Conservation (phyloP, 64 coral and sea anemone genomes). For the Stylophora pistillata region DNA sequence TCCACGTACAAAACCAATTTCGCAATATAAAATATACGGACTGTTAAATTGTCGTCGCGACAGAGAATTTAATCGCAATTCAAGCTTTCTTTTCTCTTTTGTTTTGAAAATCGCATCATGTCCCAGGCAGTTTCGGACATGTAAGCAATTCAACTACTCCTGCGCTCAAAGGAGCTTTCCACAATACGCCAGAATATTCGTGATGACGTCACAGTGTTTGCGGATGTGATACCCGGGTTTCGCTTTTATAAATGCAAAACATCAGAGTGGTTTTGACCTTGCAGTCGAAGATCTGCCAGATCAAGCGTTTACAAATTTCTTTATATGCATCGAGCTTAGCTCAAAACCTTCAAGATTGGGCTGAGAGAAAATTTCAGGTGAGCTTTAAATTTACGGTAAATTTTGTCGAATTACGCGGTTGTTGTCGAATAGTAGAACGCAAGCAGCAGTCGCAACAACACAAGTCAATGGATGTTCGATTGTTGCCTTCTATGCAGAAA, state of each 20-base stretch:
- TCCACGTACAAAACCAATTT: too few relatives aligned
- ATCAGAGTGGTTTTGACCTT: neutral
- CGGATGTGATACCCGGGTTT: neutral
- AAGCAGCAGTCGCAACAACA: too few relatives aligned
- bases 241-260: neutral
- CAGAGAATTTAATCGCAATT: too few relatives aligned
- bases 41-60: too few relatives aligned
- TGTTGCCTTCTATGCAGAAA: too few relatives aligned
- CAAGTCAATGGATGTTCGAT: too few relatives aligned
- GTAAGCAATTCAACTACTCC: neutral
- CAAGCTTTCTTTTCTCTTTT: neutral
- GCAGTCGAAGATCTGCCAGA: neutral
- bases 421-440: too few relatives aligned
- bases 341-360: constrained; percentile 8
- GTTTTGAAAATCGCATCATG: too few relatives aligned
- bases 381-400: neutral
- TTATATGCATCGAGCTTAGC: neutral
- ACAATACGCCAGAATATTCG: constrained; percentile 19
- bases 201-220: constrained; percentile 3
- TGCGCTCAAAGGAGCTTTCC: neutral
- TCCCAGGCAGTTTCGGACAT: too few relatives aligned
- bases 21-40: too few relatives aligned
- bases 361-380: neutral
- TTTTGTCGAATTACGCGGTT: too few relatives aligned
- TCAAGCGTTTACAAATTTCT: neutral